phyloP scores from a whole-genome alignment of 2,113 vertebrate species.

The Lamprotornis superbus region DNA sequence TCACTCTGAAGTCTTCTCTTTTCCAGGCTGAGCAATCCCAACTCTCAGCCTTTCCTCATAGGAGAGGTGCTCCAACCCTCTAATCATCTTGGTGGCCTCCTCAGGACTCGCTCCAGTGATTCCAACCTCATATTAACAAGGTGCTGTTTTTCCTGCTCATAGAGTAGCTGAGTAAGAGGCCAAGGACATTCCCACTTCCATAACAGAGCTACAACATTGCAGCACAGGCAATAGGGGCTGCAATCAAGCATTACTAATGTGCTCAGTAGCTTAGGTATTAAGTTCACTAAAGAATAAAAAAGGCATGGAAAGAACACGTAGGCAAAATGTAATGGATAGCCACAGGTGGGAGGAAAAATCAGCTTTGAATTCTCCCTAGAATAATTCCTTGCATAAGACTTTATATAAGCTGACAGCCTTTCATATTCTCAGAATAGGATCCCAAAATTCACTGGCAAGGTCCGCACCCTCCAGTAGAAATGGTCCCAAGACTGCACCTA shows the following conservation, averaged over 20 bases:
- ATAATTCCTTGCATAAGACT: conserved; percentile 64
- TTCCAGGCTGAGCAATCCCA: background rate
- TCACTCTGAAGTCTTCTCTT: background rate
- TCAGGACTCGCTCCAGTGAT: accelerated
- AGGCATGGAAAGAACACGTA: conserved; percentile 10
- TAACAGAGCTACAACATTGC: background rate
- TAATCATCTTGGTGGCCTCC: background rate
- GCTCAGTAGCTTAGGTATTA: conserved; percentile 27
- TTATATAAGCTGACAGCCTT: conserved; percentile 64
- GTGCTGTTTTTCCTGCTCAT: background rate
- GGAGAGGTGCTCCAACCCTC: background rate
- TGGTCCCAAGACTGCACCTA: background rate
- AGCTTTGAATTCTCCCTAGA: conserved; percentile 52
- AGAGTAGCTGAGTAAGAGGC: background rate
- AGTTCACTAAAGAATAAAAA: conserved; percentile 40
- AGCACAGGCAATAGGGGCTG: background rate
- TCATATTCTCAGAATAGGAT: conserved; percentile 31
- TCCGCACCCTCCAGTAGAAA: background rate
- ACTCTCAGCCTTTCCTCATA: background rate
- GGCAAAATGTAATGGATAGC: conserved; percentile 59
- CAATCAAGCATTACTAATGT: background rate
- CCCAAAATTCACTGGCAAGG: conserved; percentile 38
- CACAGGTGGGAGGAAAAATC: conserved; percentile 64
- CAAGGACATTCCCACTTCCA: background rate
- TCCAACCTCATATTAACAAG: background rate